Conservation (phyloP, 2,113 vertebrate genomes). For the Lates calcarifer region DNA sequence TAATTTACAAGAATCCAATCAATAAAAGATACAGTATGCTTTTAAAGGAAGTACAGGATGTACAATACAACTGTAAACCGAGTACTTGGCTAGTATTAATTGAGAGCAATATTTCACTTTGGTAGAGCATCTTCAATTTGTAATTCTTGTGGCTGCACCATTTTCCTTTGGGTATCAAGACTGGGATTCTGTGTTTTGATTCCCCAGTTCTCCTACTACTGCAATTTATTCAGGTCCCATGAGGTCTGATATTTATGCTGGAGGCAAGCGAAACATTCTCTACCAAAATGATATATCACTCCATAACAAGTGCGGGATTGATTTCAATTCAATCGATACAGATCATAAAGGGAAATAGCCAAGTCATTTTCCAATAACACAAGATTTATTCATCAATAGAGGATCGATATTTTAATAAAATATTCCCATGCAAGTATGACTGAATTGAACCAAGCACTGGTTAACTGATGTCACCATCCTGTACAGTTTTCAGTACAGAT, state of each 20-base stretch:
- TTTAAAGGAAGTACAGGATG: slow-evolving; percentile 10
- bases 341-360: slow-evolving; percentile 1
- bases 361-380: slow-evolving; percentile 15
- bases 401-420: slow-evolving; percentile 4
- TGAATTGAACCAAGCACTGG: slow-evolving; percentile 57
- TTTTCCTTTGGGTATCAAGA: not conserved
- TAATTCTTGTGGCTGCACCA: not conserved
- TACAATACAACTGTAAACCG: slow-evolving; percentile 13
- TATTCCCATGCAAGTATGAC: slow-evolving; percentile 23
- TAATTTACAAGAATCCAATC: slow-evolving; percentile 7
- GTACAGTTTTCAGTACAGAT: slow-evolving; percentile 34
- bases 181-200: not conserved
- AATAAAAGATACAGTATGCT: slow-evolving; percentile 1
- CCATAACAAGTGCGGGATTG: slow-evolving; percentile 10
- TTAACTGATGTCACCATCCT: slow-evolving; percentile 20
- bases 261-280: slow-evolving; percentile 4
- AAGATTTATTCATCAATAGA: not conserved
- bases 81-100: not conserved
- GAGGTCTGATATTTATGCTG: not conserved
- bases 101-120: slow-evolving; percentile 61
- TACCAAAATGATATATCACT: slow-evolving; percentile 61
- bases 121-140: slow-evolving; percentile 40
- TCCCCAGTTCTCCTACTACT: not conserved
- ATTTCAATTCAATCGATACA: slow-evolving; percentile 67
- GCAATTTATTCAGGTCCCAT: not conserved